Evolutionary conservation across 2,888 invertebrate species (phyloP).

Genomic region (Teleiodes luculella): DNA sequence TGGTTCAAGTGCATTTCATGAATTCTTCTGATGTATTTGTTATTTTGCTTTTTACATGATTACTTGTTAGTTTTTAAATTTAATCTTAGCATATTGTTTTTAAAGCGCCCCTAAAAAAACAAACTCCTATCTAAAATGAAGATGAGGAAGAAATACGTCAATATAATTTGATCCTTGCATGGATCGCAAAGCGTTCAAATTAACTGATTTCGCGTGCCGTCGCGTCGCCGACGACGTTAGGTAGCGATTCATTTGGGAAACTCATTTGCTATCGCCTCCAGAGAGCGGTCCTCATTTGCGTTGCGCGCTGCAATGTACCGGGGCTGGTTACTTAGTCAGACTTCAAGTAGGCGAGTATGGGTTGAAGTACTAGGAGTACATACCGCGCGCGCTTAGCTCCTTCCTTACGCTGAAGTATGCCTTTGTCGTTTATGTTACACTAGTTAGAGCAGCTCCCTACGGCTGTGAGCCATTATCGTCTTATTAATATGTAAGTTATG

Average conservation of each 20-base stretch:
- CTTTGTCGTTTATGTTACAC: conserved; percentile 5
- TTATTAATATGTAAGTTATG: not conserved
- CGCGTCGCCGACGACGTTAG: conserved; percentile 55
- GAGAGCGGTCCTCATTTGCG: conserved; percentile 66
- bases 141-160: too few relatives aligned
- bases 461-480: not conserved
- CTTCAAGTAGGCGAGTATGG: not conserved
- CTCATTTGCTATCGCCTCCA: conserved; percentile 62
- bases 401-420: not conserved
- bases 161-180: not conserved
- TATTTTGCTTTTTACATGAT: not conserved
- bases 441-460: not conserved
- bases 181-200: conserved; percentile 49
- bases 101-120: not conserved
- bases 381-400: not conserved
- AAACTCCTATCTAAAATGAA: too few relatives aligned
- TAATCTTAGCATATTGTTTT: not conserved
- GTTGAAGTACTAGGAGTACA: not conserved
- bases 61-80: too few relatives aligned
- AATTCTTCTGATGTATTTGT: not conserved
- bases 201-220: conserved; percentile 45
- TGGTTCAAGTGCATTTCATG: not conserved
- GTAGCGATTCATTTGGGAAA: conserved; percentile 71
- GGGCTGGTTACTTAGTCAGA: not conserved
- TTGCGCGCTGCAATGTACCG: conserved; percentile 39